phyloP scores from a whole-genome alignment of 2,113 vertebrate genomes.

The Reinhardtius hippoglossoides region DNA sequence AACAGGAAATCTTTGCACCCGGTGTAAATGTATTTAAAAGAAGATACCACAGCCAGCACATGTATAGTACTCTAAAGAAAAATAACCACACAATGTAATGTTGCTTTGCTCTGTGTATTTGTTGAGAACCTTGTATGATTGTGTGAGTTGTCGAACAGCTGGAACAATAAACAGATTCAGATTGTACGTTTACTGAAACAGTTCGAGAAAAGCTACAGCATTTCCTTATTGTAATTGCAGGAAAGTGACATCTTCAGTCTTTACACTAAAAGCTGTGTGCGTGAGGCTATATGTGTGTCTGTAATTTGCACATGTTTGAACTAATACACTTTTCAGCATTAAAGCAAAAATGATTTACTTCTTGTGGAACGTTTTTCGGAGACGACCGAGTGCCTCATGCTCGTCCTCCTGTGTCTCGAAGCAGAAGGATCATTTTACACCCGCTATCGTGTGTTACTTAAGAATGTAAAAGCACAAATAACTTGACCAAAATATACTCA shows the following conservation, averaged over 20 bases:
- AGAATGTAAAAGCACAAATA: no score
- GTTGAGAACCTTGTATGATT: conserved; percentile 37
- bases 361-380: background rate
- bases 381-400: no score
- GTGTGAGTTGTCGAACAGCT: conserved; percentile 4
- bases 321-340: conserved; percentile 42
- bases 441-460: no score
- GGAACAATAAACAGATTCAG: no score
- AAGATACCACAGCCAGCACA: conserved; percentile 36
- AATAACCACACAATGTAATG: conserved; percentile 28
- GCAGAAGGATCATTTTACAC: background rate
- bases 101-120: conserved; percentile 35
- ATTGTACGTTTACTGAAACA: background rate
- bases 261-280: conserved; percentile 7
- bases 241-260: background rate
- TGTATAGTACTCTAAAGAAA: conserved; percentile 45
- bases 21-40: conserved; percentile 21
- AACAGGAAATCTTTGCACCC: conserved; percentile 36
- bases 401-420: background rate
- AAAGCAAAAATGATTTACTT: background rate
- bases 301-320: conserved; percentile 40
- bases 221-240: conserved; percentile 1
- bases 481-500: no score
- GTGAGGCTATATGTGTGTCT: conserved; percentile 36
- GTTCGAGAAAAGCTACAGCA: conserved; percentile 3